Percentiles rank a stretch among this genome's conserved stretches.
Evolutionary conservation across 2,888 invertebrate species (phyloP).

Genomic region (Tridacna crocea): DNA sequence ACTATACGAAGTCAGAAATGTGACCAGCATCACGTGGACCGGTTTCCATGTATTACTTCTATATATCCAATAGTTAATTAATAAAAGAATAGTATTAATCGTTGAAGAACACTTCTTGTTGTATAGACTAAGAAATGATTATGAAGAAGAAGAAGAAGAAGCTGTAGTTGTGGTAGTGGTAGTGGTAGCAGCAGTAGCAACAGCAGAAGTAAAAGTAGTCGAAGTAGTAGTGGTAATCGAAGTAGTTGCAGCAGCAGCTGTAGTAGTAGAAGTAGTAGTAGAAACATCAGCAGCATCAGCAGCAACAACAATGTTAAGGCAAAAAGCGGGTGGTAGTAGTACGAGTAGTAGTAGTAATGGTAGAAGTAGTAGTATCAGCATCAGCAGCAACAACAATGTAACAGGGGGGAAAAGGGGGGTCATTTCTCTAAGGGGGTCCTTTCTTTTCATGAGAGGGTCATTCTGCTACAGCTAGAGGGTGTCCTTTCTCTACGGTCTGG

Average conservation of each 20-base stretch:
- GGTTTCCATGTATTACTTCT: no score
- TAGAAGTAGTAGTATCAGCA: neutral
- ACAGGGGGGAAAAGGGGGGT: no score
- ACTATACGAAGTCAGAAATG: no score
- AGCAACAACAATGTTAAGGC: neutral
- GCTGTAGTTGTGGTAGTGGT: neutral
- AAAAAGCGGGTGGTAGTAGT: neutral
- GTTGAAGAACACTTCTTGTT: no score
- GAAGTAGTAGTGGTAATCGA: neutral
- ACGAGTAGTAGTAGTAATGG: neutral
- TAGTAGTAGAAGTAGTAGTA: conserved; percentile 1
- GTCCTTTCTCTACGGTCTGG: no score
- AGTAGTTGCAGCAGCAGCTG: neutral
- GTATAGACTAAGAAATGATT: no score
- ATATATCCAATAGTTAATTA: no score
- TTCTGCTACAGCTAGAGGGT: no score
- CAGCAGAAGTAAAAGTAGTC: neutral
- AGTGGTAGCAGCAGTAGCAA: neutral
- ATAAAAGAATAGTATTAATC: no score
- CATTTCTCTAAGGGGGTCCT: no score
- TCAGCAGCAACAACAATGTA: neutral
- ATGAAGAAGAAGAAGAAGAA: neutral
- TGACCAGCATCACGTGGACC: no score
- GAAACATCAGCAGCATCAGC: neutral
- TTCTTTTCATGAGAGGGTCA: no score